These are phyloP conservation scores for Neopelma chrysocephalum DNA, from an alignment of 2,797 vertebrate genomes.

Conservation along the genomic window DNA sequence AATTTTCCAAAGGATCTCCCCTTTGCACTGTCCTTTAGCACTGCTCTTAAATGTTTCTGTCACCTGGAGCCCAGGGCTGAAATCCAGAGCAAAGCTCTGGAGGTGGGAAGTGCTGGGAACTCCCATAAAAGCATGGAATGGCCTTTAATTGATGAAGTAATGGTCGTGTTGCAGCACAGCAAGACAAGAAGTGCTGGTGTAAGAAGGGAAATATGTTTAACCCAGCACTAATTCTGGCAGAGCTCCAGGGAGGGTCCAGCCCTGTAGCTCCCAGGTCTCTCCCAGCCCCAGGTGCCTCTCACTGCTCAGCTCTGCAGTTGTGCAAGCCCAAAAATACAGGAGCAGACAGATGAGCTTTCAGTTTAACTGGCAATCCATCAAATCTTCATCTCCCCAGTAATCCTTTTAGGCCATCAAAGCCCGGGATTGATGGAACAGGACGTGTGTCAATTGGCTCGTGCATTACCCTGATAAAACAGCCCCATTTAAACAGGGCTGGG, in stretches of 20 bases:
- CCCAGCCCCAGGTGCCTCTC: neutral
- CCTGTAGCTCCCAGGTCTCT: neutral
- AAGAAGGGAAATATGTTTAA: neutral
- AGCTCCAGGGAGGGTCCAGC: neutral
- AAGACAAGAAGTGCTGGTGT: neutral
- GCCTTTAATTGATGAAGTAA: neutral
- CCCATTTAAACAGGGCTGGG: neutral
- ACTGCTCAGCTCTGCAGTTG: neutral
- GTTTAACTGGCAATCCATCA: neutral
- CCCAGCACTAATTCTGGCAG: neutral
- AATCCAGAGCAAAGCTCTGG: neutral
- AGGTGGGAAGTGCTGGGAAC: neutral
- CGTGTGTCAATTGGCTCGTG: neutral
- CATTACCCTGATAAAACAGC: neutral
- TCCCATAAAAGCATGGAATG: neutral
- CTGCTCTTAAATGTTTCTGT: neutral
- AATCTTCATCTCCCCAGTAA: neutral
- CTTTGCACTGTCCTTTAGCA: neutral
- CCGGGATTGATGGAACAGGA: neutral
- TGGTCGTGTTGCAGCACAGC: fast-evolving
- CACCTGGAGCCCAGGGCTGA: neutral
- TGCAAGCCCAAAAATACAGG: neutral
- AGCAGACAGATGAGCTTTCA: neutral
- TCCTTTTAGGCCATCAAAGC: neutral
- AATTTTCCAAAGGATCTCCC: neutral